Conservation (phyloP, 2,113 vertebrate genomes). For the Crypturellus undulatus region DNA sequence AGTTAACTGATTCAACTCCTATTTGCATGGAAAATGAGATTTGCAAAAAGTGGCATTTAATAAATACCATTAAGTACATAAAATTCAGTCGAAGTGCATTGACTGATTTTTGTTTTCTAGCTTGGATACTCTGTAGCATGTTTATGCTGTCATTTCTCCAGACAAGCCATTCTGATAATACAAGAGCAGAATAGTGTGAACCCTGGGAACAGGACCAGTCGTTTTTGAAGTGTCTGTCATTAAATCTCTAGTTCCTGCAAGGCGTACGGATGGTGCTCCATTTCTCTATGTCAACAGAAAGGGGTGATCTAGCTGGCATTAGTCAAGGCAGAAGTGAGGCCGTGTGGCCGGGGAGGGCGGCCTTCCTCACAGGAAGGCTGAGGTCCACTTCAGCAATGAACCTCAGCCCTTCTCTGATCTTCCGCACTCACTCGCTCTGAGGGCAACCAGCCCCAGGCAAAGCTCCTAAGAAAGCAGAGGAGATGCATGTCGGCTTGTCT, state of each 20-base stretch:
- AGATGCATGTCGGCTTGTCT: not conserved
- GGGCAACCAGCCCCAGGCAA: constrained; percentile 50
- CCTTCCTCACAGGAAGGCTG: too few species aligned
- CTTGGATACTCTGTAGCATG: not conserved
- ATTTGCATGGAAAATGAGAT: not conserved
- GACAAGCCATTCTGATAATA: not conserved
- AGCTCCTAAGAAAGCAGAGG: constrained; percentile 51
- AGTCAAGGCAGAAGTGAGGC: not conserved
- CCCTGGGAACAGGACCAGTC: not conserved
- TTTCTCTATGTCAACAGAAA: fast-evolving
- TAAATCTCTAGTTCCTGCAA: not conserved
- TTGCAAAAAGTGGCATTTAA: not conserved
- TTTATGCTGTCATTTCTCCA: not conserved
- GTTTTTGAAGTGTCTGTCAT: not conserved
- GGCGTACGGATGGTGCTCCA: fast-evolving
- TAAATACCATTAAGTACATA: not conserved
- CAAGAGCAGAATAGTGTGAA: not conserved
- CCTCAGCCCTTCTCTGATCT: constrained; percentile 44
- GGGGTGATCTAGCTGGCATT: not conserved
- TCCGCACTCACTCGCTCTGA: constrained; percentile 54
- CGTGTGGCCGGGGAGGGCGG: not conserved
- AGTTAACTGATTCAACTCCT: not conserved
- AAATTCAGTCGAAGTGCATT: not conserved
- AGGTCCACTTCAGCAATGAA: not conserved
- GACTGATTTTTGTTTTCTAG: not conserved